Evolutionary conservation across 2,888 invertebrate species (phyloP), one percentile per base, ranked within the genome.

Genomic region (Polydrusus cervinus): DNA sequence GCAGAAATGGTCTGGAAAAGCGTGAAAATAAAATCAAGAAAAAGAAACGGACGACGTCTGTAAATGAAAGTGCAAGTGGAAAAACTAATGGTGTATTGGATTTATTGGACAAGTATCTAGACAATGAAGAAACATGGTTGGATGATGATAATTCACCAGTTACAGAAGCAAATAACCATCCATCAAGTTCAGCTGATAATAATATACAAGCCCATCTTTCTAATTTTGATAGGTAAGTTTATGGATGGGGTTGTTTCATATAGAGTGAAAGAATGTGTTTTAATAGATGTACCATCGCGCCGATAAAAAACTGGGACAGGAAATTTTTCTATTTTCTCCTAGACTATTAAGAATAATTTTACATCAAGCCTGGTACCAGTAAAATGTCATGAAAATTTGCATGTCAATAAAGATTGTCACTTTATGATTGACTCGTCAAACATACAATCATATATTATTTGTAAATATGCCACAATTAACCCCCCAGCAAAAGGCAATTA

Each of bases 61-160:
- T 10, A 0, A n/a, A 30, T 30, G n/a, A 51, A 51, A 49, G 9
- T 5, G n/a, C n/a, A n/a, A 38, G 34, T 38, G 38, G 18, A 18
- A 16, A 60, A 38, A 10, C 38, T 10, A 38, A 16, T 18, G 5
- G 38, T 38, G 3, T 16, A 18, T n/a, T 38, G 14, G 38, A 9
- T 38, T 60, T 60, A 11, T 34, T 60, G 11, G 57, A 60, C 11
- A 16, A 34, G 10, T 60, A 60, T 40, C 38, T 60, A 16, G 57
- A 38, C 18, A 55, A 14, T 7, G 6, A 11, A 11, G 2, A 6
- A 8, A 2, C 13, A 13, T n/a, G 13, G 3, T 53, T 53, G n/a
- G 57, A 38, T 38, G 25, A 34, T 53, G 34, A n/a, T 34, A 30
- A 34, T 51, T 47, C 47, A 9, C 13, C 13, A 47, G 8, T 1